Evolutionary conservation across 2,797 vertebrate species (phyloP).

Genomic region (Apodemus agrarius): DNA sequence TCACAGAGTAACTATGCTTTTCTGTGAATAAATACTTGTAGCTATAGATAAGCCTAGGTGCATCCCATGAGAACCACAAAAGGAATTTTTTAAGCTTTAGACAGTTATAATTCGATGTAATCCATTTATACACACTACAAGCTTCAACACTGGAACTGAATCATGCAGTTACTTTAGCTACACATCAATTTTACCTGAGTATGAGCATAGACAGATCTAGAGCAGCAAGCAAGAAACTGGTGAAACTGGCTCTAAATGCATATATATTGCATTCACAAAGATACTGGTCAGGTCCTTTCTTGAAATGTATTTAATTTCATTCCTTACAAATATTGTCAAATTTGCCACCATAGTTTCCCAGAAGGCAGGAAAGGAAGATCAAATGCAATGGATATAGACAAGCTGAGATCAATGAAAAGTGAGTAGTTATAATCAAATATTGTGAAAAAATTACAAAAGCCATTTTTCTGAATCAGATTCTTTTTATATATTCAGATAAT

Average conservation of each 20-base stretch:
- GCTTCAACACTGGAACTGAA: constrained; percentile 27
- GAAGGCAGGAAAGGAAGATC: background rate
- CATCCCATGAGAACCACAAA: background rate
- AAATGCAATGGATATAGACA: background rate
- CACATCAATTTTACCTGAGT: background rate
- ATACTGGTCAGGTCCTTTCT: background rate
- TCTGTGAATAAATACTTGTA: constrained; percentile 14
- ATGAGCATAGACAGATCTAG: background rate
- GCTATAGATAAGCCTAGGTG: background rate
- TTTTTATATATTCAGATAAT: background rate
- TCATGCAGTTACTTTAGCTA: background rate
- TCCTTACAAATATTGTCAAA: background rate
- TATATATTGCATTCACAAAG: background rate
- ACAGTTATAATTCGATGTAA: background rate
- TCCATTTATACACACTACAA: background rate
- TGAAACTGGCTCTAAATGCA: background rate
- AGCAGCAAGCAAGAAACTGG: background rate
- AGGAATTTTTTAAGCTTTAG: background rate
- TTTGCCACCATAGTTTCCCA: background rate
- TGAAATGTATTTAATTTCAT: background rate
- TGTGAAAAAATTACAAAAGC: background rate
- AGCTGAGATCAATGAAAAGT: background rate
- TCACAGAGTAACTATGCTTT: background rate
- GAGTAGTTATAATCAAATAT: background rate
- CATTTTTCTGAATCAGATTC: background rate